A percentile compares a stretch with the other conserved stretches of the same genome.
These are phyloP conservation scores for Nomada fucata DNA, from an alignment of 2,888 invertebrate species.

Conservation along the genomic window DNA sequence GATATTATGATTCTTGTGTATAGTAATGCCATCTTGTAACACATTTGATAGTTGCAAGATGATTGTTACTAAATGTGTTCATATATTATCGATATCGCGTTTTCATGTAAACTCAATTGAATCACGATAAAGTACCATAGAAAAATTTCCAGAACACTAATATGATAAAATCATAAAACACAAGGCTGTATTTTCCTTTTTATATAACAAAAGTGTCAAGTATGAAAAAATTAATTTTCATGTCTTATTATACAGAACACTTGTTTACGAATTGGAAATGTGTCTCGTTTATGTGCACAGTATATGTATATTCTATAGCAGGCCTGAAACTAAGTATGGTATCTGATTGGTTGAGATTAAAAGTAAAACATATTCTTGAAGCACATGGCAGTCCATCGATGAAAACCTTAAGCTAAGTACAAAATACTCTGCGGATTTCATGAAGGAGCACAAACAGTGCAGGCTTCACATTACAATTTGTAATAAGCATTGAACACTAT, in stretches of 20 bases:
- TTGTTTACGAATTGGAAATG: too few species aligned
- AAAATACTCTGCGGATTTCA: constrained; percentile 18
- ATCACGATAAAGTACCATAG: too few species aligned
- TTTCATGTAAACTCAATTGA: too few species aligned
- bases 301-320: too few species aligned
- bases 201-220: too few species aligned
- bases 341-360: constrained; percentile 22
- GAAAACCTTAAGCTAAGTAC: constrained; percentile 37
- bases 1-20: constrained; percentile 3
- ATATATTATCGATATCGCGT: not conserved
- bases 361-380: constrained; percentile 4
- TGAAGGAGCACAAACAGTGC: not conserved
- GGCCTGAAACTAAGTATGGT: not conserved
- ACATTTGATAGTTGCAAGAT: constrained; percentile 6
- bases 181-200: not conserved
- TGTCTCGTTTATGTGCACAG: not conserved
- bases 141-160: not conserved
- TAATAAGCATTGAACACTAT: constrained; percentile 29
- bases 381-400: not conserved
- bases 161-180: not conserved
- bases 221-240: too few species aligned
- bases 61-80: constrained; percentile 1
- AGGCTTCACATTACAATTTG: not conserved
- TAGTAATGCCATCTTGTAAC: constrained; percentile 39
- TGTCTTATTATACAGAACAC: too few species aligned